phyloP scores from a whole-genome alignment of 2,888 invertebrate genomes.

The Aporophyla nigra region DNA sequence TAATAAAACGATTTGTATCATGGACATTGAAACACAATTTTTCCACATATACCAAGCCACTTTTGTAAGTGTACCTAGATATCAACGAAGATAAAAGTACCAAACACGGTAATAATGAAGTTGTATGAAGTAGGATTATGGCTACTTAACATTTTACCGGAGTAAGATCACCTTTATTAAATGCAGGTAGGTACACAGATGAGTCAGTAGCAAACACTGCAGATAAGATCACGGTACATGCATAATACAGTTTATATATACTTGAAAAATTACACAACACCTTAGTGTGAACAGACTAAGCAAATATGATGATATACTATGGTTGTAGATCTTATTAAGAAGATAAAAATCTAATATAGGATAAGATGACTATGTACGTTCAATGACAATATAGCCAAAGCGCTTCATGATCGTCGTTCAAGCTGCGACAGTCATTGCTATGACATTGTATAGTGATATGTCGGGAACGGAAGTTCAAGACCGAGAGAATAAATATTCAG shows the following conservation, averaged over 20 bases:
- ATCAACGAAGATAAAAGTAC: slow-evolving; percentile 22
- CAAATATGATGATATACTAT: slow-evolving; percentile 11
- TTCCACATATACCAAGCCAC: not conserved
- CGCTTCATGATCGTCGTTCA: not conserved
- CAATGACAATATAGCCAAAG: not conserved
- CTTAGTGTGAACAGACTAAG: not conserved
- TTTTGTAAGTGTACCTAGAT: not conserved
- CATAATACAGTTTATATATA: not conserved
- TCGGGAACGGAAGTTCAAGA: slow-evolving; percentile 2
- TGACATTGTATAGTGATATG: not conserved
- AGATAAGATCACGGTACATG: slow-evolving; percentile 31
- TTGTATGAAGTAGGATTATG: slow-evolving; percentile 21
- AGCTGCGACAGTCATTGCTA: not conserved
- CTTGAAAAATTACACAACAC: not conserved
- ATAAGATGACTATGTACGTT: slow-evolving; percentile 26
- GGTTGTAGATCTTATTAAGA: slow-evolving; percentile 26
- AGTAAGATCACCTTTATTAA: slow-evolving; percentile 41
- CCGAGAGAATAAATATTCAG: not conserved
- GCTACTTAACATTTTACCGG: slow-evolving; percentile 39
- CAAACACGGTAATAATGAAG: slow-evolving; percentile 30
- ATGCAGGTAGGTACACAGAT: slow-evolving; percentile 20
- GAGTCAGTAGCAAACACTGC: slow-evolving; percentile 44
- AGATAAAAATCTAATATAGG: slow-evolving; percentile 38
- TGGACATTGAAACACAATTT: not conserved
- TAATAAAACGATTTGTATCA: not conserved